Evolutionary conservation across 2,888 invertebrate genomes (phyloP), one percentile per base, ranked within the genome.

Genomic region (Bellardia pandia): DNA sequence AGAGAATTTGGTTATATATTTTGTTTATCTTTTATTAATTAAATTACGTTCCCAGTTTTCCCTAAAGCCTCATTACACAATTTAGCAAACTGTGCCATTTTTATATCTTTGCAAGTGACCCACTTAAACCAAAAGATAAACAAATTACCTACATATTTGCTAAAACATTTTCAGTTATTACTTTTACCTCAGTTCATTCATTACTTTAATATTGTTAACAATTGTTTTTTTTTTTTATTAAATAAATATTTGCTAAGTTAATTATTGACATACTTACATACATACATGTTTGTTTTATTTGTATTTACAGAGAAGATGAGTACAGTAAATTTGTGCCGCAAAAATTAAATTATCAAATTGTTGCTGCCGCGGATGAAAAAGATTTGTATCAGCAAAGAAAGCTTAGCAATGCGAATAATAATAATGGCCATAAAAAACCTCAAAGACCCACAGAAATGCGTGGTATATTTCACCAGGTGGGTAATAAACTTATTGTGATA

Each of bases 291-390:
- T 76, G 13, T 68, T 78, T 69, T 42, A 75, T 64, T 84, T 72
- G 42, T 88, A 51, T 82, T 89, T 89, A 33, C 88, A 93, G 93
- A 81, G 90, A 91, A 62, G 93, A 93, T 62, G 93, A 93, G 64
- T 91, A 93, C 72, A 90, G 90, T 48, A 92, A 91, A 87, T 91
- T 92, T 82, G 90, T 91, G 81, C 90, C 91, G 48, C 88, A 91
- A 37, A 90, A 90, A 75, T 86, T 89, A 37, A 88, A 90, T 51
- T 93, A 92, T 80, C 90, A 91, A 81, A 90, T 93, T 80, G 91
- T 92, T 42, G 90, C 92, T 9, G 88, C 90, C 1, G 77, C 90
- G 3, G 91, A 93, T 88, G 23, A 78, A 53, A 58, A 68, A 53
- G 79, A 86, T 33, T 79, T 83, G 60, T 86, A 86, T 75, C 82